These are phyloP conservation scores for Corydoras sp. DNA, from an alignment of 2,113 vertebrate genomes.

Conservation along the genomic window DNA sequence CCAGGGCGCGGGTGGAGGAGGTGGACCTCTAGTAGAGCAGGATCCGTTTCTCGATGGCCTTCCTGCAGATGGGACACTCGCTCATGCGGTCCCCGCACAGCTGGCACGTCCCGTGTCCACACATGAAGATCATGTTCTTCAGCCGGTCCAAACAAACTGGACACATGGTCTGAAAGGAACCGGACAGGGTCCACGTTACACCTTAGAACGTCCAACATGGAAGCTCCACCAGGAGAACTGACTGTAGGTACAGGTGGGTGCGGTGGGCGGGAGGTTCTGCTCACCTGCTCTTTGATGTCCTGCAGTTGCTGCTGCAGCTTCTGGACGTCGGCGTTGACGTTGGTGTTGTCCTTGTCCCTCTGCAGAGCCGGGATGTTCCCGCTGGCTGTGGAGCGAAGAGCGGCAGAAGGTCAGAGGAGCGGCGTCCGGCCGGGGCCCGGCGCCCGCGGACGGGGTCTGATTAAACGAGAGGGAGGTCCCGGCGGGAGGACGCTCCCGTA, in stretches of 20 bases:
- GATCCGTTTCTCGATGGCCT: constrained; percentile 95
- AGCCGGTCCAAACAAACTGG: constrained; percentile 97
- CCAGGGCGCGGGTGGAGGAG: constrained; percentile 9
- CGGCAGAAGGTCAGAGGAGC: not conserved
- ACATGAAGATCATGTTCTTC: constrained; percentile 99
- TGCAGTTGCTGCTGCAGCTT: constrained; percentile 97
- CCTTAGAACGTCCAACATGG: too few relatives aligned
- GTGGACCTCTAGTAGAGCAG: constrained; percentile 78
- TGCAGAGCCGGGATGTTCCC: constrained; percentile 93
- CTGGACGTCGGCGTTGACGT: constrained; percentile 96
- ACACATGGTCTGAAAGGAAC: constrained; percentile 88
- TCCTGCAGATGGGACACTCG: constrained; percentile 98
- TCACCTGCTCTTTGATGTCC: constrained; percentile 98
- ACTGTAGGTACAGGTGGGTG: too few relatives aligned
- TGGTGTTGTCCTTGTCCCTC: constrained; percentile 97
- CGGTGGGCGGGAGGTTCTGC: not conserved
- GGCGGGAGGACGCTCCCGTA: too few relatives aligned
- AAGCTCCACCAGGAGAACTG: too few relatives aligned
- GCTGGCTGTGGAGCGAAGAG: constrained; percentile 70
- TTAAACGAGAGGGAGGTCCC: too few relatives aligned
- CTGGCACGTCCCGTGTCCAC: constrained; percentile 95
- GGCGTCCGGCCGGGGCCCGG: not conserved
- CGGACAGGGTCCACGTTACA: too few relatives aligned
- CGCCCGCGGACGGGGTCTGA: not conserved
- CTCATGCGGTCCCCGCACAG: constrained; percentile 98